Base-by-base conservation (phyloP, 2,113 vertebrate genomes). In the Toxotes chatareus region DNA sequence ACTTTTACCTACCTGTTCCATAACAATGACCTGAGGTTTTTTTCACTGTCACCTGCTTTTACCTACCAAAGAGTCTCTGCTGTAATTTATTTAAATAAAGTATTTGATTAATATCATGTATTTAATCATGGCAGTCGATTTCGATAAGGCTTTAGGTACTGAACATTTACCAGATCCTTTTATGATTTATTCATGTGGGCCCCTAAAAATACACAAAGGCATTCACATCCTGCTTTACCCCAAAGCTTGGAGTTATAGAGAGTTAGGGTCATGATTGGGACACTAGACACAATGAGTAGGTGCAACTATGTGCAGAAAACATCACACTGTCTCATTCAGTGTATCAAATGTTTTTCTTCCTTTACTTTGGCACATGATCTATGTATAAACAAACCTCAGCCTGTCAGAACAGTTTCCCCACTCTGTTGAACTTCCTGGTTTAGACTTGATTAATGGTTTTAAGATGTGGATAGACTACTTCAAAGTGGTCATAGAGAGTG, bases 321-420 rank as follows among this genome's bases (percentile, higher is more conserved):
- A 68, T 47, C 1, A 23, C 57, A 32, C 1, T 38, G 46, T 42
- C 9, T 55, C 4, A 11, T 42, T 10, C 46, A 23, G 8, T 56
- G n/a, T 51, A 14, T 11, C 14, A 17, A 66, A 60, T 68, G 40
- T 44, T 62, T 23, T 76, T 73, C 44, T 56, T 63, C 17, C 27
- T 32, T 60, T 34, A 8, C 13, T 78, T 80, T 63, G 69, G 53
- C 53, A 47, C 42, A 46, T n/a, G n/a, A 69, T 64, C 11, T 4
- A 1, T 55, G 47, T 14, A 81, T 60, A 27, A 82, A 80, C 57
- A 78, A 79, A 61, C 72, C 47, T 79, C 44, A 57, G 78, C 70
- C 12, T 11, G 59, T 17, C 12, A 0, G 2, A 76, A 72, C 34
- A 7, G 38, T 59, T 82, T 68, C 47, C 32, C 16, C 11, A 7